A percentile compares a stretch with the other conserved stretches of the same genome.
phyloP scores from a whole-genome alignment of 2,888 invertebrate species.

The Melangyna quadrimaculata region DNA sequence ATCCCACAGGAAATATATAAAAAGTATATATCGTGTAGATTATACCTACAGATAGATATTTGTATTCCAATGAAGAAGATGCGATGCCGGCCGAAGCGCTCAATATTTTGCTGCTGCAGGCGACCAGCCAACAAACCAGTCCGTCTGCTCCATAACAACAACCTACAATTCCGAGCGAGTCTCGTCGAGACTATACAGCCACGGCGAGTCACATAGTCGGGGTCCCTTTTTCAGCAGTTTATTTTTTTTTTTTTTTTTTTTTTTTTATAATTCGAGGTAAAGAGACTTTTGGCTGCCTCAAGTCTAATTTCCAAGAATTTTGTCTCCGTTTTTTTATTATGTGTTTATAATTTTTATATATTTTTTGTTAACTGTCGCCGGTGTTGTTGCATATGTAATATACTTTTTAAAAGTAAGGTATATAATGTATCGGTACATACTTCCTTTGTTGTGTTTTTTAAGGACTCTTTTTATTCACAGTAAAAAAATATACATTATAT shows the following conservation, averaged over 20 bases:
- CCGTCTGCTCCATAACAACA: constrained; percentile 52
- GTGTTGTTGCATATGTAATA: background rate
- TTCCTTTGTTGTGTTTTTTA: constrained; percentile 33
- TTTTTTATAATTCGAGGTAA: constrained; percentile 20
- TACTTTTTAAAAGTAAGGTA: background rate
- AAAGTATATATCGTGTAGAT: background rate
- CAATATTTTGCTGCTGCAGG: constrained; percentile 50
- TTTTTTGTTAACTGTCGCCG: background rate
- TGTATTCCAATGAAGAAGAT: constrained; percentile 17
- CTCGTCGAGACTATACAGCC: constrained; percentile 27
- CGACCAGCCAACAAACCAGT: constrained; percentile 56
- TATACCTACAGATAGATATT: constrained; percentile 8
- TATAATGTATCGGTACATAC: constrained; percentile 11
- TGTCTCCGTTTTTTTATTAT: constrained; percentile 48
- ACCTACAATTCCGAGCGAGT: constrained; percentile 14
- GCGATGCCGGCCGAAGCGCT: constrained; percentile 17
- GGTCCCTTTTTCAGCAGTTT: constrained; percentile 41
- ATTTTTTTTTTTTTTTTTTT: background rate
- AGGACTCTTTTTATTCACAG: constrained; percentile 38
- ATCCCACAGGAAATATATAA: constrained; percentile 51
- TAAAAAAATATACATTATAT: background rate
- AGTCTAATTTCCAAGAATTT: constrained; percentile 69
- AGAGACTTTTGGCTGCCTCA: constrained; percentile 59
- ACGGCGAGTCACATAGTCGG: constrained; percentile 36
- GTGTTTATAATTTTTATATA: constrained; percentile 5